These are phyloP conservation scores for Drosophila bifasciata DNA, from an alignment of 1,140 invertebrate species.

Conservation along the genomic window DNA sequence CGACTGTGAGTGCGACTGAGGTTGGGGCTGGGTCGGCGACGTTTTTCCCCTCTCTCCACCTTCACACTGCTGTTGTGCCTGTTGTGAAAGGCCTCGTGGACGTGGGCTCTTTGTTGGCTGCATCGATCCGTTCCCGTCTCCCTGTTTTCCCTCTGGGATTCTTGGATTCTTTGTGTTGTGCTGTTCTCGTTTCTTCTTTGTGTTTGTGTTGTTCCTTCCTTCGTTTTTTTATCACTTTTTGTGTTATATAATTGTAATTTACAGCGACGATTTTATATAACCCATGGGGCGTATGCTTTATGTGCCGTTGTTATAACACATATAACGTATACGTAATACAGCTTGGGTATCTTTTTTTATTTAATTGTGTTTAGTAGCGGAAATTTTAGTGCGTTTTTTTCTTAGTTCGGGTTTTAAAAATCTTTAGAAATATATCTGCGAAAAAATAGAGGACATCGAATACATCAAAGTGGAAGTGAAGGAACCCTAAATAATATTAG, in stretches of 20 bases:
- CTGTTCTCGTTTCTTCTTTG: conserved; percentile 27
- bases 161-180: conserved; percentile 37
- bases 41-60: conserved; percentile 5
- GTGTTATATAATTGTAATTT: conserved; percentile 71
- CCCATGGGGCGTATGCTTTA: conserved; percentile 48
- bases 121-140: conserved; percentile 23
- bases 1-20: conserved; percentile 34
- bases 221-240: conserved; percentile 51
- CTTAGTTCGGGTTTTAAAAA: too few species aligned
- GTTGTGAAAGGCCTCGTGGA: conserved; percentile 1
- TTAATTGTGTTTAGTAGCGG: background rate
- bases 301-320: conserved; percentile 14
- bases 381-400: background rate
- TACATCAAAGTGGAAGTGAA: background rate
- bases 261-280: conserved; percentile 53
- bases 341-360: conserved; percentile 8
- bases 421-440: too few species aligned
- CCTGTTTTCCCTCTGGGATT: background rate
- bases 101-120: conserved; percentile 52
- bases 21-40: conserved; percentile 46
- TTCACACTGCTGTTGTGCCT: background rate
- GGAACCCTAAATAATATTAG: too few species aligned
- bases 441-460: background rate
- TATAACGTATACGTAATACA: conserved; percentile 50
- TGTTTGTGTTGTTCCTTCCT: conserved; percentile 21